Conservation (phyloP, 2,888 invertebrate species). For the Pterostichus niger region DNA sequence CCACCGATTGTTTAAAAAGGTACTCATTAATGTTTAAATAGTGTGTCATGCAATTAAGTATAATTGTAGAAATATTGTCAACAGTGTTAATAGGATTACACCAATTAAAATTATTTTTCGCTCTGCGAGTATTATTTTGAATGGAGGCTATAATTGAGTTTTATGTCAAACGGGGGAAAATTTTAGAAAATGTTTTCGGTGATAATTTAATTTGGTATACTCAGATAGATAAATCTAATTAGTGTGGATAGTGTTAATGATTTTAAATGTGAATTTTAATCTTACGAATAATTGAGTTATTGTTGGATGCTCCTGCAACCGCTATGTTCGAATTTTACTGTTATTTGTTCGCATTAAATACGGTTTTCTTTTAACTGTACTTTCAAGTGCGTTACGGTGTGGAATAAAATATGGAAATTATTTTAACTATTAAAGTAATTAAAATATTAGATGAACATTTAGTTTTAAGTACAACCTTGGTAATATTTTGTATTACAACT, state of each 20-base stretch:
- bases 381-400: not conserved
- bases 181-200: conserved; percentile 24
- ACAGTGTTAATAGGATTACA: not conserved
- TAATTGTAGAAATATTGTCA: no score
- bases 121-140: not conserved
- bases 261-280: conserved; percentile 37
- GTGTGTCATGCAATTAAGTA: no score
- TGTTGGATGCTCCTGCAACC: conserved; percentile 9
- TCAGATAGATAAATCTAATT: conserved; percentile 13
- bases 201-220: conserved; percentile 17
- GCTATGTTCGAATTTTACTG: not conserved
- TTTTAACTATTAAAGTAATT: not conserved
- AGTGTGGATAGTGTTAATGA: conserved; percentile 29
- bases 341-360: conserved; percentile 11
- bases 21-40: no score
- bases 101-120: conserved; percentile 22
- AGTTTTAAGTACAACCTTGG: no score
- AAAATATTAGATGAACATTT: no score
- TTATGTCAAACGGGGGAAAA: conserved; percentile 9
- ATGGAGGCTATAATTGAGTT: conserved; percentile 16
- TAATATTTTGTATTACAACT: no score
- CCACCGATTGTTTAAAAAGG: no score
- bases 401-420: conserved; percentile 9
- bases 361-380: conserved; percentile 38
- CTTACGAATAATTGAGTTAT: conserved; percentile 28